phyloP scores from a whole-genome alignment of 2,797 vertebrate genomes.

The Trichosurus vulpecula region DNA sequence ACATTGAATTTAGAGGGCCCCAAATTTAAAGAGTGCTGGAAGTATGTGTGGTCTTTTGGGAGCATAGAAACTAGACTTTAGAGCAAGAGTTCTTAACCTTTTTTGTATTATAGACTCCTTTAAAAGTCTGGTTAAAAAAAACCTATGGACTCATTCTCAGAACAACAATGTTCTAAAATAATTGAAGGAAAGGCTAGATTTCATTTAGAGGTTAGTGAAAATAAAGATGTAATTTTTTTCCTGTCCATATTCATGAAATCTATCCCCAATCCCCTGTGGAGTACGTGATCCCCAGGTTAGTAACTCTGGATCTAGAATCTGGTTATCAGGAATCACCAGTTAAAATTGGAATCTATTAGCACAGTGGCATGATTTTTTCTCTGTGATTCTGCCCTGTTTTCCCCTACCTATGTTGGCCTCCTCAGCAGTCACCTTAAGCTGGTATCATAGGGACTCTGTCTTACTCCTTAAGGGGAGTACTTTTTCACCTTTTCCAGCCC shows the following conservation, averaged over 20 bases:
- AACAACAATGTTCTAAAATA: not conserved
- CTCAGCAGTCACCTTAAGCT: not conserved
- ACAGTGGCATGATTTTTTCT: not conserved
- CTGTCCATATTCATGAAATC: not conserved
- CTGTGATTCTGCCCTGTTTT: not conserved
- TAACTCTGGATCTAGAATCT: not conserved
- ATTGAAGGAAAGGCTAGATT: not conserved
- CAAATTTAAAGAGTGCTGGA: not conserved
- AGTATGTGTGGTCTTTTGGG: not conserved
- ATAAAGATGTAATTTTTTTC: not conserved
- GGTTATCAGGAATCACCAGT: not conserved
- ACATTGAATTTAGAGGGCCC: not conserved
- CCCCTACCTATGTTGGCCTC: not conserved
- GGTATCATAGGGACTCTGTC: not conserved
- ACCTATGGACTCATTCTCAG: not conserved
- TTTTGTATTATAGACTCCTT: not conserved
- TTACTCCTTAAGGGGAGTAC: not conserved
- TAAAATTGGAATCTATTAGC: not conserved
- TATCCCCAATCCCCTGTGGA: not conserved
- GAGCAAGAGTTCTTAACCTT: not conserved
- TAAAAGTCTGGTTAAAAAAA: not conserved
- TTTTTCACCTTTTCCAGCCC: not conserved
- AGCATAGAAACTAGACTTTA: not conserved
- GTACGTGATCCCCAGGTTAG: not conserved
- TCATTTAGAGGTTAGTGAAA: not conserved